A percentile compares a stretch with the other conserved stretches of the same genome.
Evolutionary conservation across 2,797 vertebrate species (phyloP).

Genomic region (Tachyglossus aculeatus): DNA sequence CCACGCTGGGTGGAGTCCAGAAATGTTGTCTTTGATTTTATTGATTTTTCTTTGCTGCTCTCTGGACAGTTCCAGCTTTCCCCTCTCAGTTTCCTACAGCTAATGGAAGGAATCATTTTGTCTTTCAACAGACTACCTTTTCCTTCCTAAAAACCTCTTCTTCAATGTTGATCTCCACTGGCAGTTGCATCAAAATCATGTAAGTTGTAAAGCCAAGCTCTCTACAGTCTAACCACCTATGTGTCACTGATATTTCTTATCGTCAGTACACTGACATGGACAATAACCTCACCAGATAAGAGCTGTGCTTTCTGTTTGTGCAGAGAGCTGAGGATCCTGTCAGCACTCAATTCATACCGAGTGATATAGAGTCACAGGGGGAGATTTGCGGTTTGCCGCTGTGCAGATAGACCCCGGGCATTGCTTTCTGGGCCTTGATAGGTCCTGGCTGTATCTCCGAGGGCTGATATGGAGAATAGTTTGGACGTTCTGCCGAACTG

Average conservation of each 20-base stretch:
- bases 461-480: conserved; percentile 20
- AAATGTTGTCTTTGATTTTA: no score
- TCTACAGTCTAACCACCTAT: background rate
- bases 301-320: conserved; percentile 33
- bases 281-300: background rate
- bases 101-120: background rate
- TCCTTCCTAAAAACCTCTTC: background rate
- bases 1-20: no score
- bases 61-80: no score
- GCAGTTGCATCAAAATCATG: background rate
- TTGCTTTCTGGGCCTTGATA: background rate
- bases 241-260: background rate
- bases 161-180: background rate
- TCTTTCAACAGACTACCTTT: conserved; percentile 15
- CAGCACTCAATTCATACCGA: conserved; percentile 49
- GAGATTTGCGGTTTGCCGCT: conserved; percentile 14
- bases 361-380: conserved; percentile 16
- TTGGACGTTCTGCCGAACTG: background rate
- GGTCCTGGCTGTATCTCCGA: background rate
- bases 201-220: background rate
- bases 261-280: background rate
- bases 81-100: no score
- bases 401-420: conserved; percentile 20
- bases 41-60: no score
- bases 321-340: conserved; percentile 42